These are phyloP conservation scores for Zelostemma sp. DNA, from an alignment of 1,140 invertebrate genomes.

Conservation along the genomic window DNA sequence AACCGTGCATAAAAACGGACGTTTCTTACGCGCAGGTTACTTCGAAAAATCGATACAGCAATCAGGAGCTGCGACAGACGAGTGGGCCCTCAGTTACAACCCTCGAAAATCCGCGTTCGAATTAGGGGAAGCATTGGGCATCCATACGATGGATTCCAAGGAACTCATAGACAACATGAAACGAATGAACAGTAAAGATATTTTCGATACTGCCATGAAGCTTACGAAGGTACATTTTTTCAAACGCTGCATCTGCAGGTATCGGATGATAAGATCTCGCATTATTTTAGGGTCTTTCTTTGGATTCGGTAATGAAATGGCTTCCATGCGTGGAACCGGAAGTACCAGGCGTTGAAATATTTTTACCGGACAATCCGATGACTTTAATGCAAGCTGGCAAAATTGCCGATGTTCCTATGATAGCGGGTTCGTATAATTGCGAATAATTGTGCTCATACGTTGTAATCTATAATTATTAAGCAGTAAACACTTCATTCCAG, in stretches of 20 bases:
- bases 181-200: slow-evolving; percentile 69
- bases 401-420: slow-evolving; percentile 73
- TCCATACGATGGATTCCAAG: slow-evolving; percentile 71
- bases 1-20: too few relatives aligned
- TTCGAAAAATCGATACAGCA: slow-evolving; percentile 80
- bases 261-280: too few relatives aligned
- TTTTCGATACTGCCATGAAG: slow-evolving; percentile 68
- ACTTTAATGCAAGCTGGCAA: slow-evolving; percentile 68
- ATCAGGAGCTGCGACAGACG: slow-evolving; percentile 81
- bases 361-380: slow-evolving; percentile 74
- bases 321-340: slow-evolving; percentile 77
- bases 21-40: slow-evolving; percentile 60
- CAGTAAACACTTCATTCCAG: slow-evolving; percentile 61
- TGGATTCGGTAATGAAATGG: slow-evolving; percentile 66
- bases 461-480: too few relatives aligned
- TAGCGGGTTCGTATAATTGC: too few relatives aligned
- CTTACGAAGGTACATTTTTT: not conserved
- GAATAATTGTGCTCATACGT: too few relatives aligned
- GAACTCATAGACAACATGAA: slow-evolving; percentile 75
- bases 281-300: slow-evolving; percentile 44
- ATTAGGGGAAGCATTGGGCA: slow-evolving; percentile 72
- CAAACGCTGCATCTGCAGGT: too few relatives aligned
- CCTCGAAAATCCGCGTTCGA: slow-evolving; percentile 75
- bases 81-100: slow-evolving; percentile 79
- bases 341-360: slow-evolving; percentile 68